Percentiles rank a stretch among this genome's conserved stretches.
These are phyloP conservation scores for Cephus pygmeus DNA, from an alignment of 2,888 invertebrate genomes.

Conservation along the genomic window DNA sequence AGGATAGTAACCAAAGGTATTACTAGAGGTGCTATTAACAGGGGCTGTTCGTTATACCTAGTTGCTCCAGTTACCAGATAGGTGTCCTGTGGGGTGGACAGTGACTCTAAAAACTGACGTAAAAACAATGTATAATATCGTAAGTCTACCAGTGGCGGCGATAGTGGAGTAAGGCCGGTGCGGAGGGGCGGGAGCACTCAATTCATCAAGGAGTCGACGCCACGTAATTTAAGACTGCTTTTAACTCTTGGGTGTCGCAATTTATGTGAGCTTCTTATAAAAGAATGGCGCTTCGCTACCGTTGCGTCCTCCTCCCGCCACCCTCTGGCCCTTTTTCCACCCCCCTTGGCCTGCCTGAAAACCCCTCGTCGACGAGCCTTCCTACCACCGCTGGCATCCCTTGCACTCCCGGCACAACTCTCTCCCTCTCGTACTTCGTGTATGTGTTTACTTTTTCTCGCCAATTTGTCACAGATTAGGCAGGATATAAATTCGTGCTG, in stretches of 20 bases:
- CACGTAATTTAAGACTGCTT: slow-evolving; percentile 67
- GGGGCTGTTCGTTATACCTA: slow-evolving; percentile 42
- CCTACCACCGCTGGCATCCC: slow-evolving; percentile 10
- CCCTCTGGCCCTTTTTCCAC: slow-evolving; percentile 29
- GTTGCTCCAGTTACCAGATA: slow-evolving; percentile 48
- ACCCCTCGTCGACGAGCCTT: slow-evolving; percentile 23
- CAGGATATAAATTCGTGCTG: slow-evolving; percentile 53
- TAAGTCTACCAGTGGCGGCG: slow-evolving; percentile 24
- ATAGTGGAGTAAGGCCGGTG: slow-evolving; percentile 24
- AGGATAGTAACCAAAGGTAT: neutral
- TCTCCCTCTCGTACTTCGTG: slow-evolving; percentile 11
- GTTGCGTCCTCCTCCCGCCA: slow-evolving; percentile 22
- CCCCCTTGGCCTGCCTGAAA: slow-evolving; percentile 31
- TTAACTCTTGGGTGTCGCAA: slow-evolving; percentile 67
- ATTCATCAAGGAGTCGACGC: slow-evolving; percentile 66
- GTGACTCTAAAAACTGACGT: slow-evolving; percentile 37
- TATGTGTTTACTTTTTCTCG: slow-evolving; percentile 40
- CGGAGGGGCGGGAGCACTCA: slow-evolving; percentile 61
- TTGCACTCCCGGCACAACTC: neutral
- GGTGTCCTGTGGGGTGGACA: neutral
- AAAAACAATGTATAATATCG: slow-evolving; percentile 60
- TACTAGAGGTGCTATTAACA: slow-evolving; percentile 11
- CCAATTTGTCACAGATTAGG: slow-evolving; percentile 62
- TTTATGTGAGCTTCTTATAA: slow-evolving; percentile 67
- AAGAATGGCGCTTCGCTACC: slow-evolving; percentile 61